A percentile compares a stretch with the other conserved stretches of the same genome.
phyloP scores from a whole-genome alignment of 2,888 invertebrate species.

The Atethmia centrago region DNA sequence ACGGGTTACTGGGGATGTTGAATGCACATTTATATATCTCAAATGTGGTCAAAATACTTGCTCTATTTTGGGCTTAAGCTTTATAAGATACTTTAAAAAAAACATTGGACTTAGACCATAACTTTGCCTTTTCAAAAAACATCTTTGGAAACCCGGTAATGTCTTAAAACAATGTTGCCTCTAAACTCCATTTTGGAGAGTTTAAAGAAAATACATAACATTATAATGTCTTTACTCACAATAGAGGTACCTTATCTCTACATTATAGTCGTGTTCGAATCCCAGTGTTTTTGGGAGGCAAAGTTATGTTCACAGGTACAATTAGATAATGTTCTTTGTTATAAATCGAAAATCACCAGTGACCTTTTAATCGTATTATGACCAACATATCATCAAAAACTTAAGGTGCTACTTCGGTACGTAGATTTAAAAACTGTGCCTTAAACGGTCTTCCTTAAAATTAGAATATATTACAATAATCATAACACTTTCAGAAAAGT shows the following conservation, averaged over 20 bases:
- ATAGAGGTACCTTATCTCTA: too few species aligned
- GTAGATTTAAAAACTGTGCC: conserved; percentile 76
- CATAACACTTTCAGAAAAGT: conserved; percentile 79
- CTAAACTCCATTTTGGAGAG: background rate
- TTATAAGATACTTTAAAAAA: conserved; percentile 6
- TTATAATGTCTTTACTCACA: background rate
- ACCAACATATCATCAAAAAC: conserved; percentile 59
- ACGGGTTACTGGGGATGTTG: conserved; percentile 58
- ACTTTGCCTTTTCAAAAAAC: conserved; percentile 23
- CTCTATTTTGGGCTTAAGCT: background rate
- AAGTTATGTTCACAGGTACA: conserved; percentile 18
- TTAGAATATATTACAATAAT: conserved; percentile 69
- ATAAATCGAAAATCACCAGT: conserved; percentile 57
- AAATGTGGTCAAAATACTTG: conserved; percentile 34
- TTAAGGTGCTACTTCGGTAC: conserved; percentile 79
- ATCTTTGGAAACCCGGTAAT: background rate
- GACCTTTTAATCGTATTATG: conserved; percentile 56
- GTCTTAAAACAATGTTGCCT: background rate
- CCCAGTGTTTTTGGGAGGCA: conserved; percentile 14
- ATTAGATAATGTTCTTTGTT: conserved; percentile 3
- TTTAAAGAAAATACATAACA: background rate
- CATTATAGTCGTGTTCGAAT: background rate
- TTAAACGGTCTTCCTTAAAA: conserved; percentile 83
- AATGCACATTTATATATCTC: conserved; percentile 39
- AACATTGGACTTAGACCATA: conserved; percentile 5